phyloP scores from a whole-genome alignment of 2,113 vertebrate genomes.

The Macroglossus sobrinus region DNA sequence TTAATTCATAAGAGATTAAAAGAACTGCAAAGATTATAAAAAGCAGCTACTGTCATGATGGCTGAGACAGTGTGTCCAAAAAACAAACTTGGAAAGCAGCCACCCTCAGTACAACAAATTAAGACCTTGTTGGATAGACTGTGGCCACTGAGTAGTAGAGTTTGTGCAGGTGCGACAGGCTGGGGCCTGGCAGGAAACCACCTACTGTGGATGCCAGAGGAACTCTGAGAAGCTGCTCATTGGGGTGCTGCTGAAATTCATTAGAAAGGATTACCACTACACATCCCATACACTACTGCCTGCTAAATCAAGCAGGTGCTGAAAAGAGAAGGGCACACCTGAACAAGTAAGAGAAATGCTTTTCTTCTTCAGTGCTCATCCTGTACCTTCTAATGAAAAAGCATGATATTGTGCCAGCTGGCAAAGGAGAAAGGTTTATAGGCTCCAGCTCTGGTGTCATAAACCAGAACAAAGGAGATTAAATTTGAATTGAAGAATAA shows the following conservation, averaged over 20 bases:
- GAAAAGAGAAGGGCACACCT: not conserved
- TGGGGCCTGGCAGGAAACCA: not conserved
- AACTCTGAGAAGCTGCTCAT: not conserved
- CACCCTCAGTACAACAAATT: not conserved
- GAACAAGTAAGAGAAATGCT: not conserved
- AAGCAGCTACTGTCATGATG: not conserved
- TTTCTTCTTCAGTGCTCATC: not conserved
- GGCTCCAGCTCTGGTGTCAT: not conserved
- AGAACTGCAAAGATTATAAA: not conserved
- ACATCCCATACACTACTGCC: not conserved
- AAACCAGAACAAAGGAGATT: not conserved
- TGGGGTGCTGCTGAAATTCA: not conserved
- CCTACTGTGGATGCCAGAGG: not conserved
- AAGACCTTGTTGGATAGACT: too few species aligned
- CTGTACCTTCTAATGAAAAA: not conserved
- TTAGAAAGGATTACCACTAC: accelerated
- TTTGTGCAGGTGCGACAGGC: not conserved
- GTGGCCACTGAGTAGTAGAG: not conserved
- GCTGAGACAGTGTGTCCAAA: not conserved
- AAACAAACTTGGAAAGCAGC: not conserved
- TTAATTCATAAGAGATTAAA: not conserved
- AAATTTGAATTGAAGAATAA: not conserved
- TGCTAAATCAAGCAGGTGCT: not conserved
- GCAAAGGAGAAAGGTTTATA: not conserved
- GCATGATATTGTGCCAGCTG: not conserved